Conservation (phyloP, 2,113 vertebrate genomes). For the Riparia riparia region DNA sequence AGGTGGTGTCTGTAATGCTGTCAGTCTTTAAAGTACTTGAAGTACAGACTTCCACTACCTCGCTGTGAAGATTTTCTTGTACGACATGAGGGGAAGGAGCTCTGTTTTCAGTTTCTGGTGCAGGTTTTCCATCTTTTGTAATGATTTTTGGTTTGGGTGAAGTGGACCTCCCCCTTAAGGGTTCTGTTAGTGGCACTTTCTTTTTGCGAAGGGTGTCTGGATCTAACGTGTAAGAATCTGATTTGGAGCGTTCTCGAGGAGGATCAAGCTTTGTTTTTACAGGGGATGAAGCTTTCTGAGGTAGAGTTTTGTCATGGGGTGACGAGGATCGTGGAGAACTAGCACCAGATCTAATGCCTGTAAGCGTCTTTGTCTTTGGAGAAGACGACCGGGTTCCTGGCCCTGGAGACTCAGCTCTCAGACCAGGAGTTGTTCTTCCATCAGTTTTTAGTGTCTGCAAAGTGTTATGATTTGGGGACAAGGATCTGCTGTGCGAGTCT, state of each 20-base stretch:
- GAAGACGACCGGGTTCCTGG: conserved; percentile 91
- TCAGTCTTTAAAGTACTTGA: conserved; percentile 91
- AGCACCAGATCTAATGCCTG: conserved; percentile 83
- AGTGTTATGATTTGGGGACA: conserved; percentile 98
- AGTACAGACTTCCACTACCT: conserved; percentile 97
- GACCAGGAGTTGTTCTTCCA: conserved; percentile 82
- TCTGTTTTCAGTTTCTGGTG: conserved; percentile 85
- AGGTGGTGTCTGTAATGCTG: conserved; percentile 81
- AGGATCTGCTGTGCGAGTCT: conserved; percentile 94
- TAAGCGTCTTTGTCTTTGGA: conserved; percentile 90
- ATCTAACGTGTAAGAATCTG: conserved; percentile 96
- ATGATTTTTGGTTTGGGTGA: conserved; percentile 93
- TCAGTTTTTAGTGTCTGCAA: conserved; percentile 94
- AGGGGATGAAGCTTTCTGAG: conserved; percentile 86
- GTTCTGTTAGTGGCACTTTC: conserved; percentile 92
- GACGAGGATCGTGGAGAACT: conserved; percentile 88
- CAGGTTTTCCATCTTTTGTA: conserved; percentile 86
- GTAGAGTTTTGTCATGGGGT: conserved; percentile 88
- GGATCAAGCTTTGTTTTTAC: conserved; percentile 92
- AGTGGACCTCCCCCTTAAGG: conserved; percentile 91
- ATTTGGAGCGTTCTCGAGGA: conserved; percentile 95
- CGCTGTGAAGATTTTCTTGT: conserved; percentile 97
- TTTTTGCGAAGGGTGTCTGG: conserved; percentile 96
- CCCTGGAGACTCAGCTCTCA: conserved; percentile 92
- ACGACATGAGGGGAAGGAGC: conserved; percentile 95